Percentiles rank a stretch among this genome's conserved stretches.
These are phyloP conservation scores for Neopipo cinnamomea DNA, from an alignment of 2,113 vertebrate species.

Conservation along the genomic window DNA sequence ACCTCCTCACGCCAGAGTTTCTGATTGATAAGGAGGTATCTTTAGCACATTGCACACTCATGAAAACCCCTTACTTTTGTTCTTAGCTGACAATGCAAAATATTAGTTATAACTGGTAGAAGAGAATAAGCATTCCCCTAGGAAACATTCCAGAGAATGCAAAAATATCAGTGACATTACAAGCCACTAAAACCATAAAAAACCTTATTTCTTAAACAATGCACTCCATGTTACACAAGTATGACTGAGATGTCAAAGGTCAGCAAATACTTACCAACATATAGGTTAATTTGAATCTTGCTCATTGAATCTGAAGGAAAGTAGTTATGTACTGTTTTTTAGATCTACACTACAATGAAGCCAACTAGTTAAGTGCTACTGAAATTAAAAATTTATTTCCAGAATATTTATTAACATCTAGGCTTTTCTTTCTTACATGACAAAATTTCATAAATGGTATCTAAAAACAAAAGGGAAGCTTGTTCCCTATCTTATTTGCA, in stretches of 20 bases:
- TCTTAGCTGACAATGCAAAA: not conserved
- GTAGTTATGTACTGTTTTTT: not conserved
- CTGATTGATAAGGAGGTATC: not conserved
- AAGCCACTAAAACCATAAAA: not conserved
- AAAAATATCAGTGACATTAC: not conserved
- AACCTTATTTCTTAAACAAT: not conserved
- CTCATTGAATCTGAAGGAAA: not conserved
- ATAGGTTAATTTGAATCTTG: not conserved
- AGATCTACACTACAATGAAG: not conserved
- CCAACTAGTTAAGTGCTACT: not conserved
- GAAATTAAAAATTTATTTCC: not conserved
- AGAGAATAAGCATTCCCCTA: not conserved
- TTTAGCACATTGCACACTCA: not conserved
- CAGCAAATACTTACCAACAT: conserved; percentile 9
- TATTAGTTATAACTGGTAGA: not conserved
- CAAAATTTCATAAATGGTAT: not conserved
- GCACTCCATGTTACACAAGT: not conserved
- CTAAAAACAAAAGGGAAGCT: not conserved
- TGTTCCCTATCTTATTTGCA: not conserved
- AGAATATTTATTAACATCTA: not conserved
- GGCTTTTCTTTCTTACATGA: not conserved
- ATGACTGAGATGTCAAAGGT: not conserved
- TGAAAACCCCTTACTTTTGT: not conserved
- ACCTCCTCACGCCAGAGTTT: not conserved
- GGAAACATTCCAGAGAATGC: not conserved